phyloP scores from a whole-genome alignment of 2,888 invertebrate species.

The Sinodicranocentrus sp. region DNA sequence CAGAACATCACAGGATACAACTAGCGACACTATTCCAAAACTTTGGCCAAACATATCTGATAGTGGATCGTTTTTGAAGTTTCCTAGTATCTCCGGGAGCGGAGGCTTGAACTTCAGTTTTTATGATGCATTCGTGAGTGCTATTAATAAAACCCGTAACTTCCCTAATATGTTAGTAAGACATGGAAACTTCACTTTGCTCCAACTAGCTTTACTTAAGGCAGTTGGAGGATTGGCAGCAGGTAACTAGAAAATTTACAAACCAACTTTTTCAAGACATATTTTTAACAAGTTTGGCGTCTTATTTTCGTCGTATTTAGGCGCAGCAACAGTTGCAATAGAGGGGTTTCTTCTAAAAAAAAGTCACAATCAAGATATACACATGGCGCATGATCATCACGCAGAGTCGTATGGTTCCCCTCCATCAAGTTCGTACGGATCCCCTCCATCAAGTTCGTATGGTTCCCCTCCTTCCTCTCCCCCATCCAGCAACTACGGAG shows the following conservation, averaged over 20 bases:
- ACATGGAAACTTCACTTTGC: slow-evolving; percentile 70
- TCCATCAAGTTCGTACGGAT: slow-evolving; percentile 18
- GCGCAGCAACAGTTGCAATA: slow-evolving; percentile 12
- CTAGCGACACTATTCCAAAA: background rate
- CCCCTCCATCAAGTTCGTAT: slow-evolving; percentile 35
- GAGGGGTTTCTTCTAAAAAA: slow-evolving; percentile 66
- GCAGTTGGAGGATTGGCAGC: slow-evolving; percentile 71
- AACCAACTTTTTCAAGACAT: no score
- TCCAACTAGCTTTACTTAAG: slow-evolving; percentile 67
- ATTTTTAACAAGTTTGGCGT: no score
- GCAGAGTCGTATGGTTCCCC: background rate
- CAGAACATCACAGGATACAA: background rate
- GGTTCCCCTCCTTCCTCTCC: slow-evolving; percentile 43
- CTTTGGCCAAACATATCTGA: slow-evolving; percentile 54
- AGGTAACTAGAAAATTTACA: no score
- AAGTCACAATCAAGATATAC: slow-evolving; percentile 40
- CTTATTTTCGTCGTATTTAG: slow-evolving; percentile 17
- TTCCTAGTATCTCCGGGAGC: slow-evolving; percentile 40
- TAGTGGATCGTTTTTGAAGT: slow-evolving; percentile 40
- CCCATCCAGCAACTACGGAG: background rate
- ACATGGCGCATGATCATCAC: slow-evolving; percentile 2
- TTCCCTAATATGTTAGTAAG: slow-evolving; percentile 54
- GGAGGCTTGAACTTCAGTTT: slow-evolving; percentile 55
- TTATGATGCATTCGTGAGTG: slow-evolving; percentile 53
- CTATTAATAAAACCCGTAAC: slow-evolving; percentile 51